Conservation (phyloP, 2,113 vertebrate species). For the Caranx ignobilis region DNA sequence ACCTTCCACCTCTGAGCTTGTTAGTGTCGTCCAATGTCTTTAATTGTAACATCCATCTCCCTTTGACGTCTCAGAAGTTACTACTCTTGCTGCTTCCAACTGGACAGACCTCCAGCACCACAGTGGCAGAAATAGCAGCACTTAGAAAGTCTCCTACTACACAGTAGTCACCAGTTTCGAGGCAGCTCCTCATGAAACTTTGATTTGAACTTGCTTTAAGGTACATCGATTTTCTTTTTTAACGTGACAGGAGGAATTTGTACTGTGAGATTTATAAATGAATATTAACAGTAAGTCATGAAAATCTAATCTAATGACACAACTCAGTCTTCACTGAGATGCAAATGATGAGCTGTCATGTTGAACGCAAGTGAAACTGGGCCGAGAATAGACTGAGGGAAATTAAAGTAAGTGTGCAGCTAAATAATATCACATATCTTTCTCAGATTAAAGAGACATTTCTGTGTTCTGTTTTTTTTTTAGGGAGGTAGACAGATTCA, state of each 20-base stretch:
- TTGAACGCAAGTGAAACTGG: constrained; percentile 31
- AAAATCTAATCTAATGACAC: not conserved
- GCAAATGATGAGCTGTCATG: constrained; percentile 19
- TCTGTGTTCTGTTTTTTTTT: constrained; percentile 2
- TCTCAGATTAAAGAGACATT: constrained; percentile 30
- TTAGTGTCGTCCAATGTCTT: not conserved
- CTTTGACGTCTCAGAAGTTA: not conserved
- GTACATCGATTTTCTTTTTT: not conserved
- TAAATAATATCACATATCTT: constrained; percentile 46
- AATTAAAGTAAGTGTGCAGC: constrained; percentile 50
- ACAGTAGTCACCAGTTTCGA: not conserved
- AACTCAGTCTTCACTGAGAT: not conserved
- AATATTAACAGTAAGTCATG: not conserved
- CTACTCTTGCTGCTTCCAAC: not conserved
- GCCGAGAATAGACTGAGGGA: constrained; percentile 19
- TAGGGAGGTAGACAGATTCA: constrained; percentile 27
- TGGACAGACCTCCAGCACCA: not conserved
- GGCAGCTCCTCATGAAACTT: not conserved
- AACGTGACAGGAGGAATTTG: not conserved
- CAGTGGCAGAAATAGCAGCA: not conserved
- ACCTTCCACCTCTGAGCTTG: not conserved
- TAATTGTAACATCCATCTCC: not conserved
- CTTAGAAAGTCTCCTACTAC: not conserved
- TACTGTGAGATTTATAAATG: not conserved
- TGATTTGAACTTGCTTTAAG: not conserved